Base-by-base conservation (phyloP, 2,113 vertebrate species). In the Balaeniceps rex region DNA sequence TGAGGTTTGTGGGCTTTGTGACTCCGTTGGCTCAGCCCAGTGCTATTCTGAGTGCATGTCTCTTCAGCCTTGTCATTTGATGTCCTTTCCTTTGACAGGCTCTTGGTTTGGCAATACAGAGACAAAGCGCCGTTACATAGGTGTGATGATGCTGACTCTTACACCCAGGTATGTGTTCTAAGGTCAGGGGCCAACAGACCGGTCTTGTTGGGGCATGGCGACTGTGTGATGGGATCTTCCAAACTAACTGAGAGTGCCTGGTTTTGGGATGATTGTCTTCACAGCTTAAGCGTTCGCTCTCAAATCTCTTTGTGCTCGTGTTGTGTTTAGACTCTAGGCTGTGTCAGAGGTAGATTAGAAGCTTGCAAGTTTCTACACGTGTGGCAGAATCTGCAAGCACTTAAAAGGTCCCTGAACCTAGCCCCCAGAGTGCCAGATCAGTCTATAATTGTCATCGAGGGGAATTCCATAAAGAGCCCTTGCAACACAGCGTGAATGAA, bases 61-160 rank as follows among this genome's bases (percentile, higher is more conserved):
- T 64, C 40, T 51, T 25, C 82, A 85, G 49, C 49, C 6, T 0
- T 57, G 40, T 42, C 36, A 5, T 63, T 40, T 54, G 9, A 3
- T 13, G 21, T 72, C 57, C 82, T n/a, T 83, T 25, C 87, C 72
- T 80, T 34, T 44, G 33, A 2, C 92, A 99, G 99, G 94, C 87
- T 99, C 99, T 23, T 98, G 98, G 98, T 98, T 98, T 63, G 97
- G 98, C 36, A 97, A 89, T 5, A 88, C 98, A 1, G 98, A 98
- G 60, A 75, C 95, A 0, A 99, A 98, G 96, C 98, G 98, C 29
- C 98, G 99, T 5, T 99, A 99, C 96, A 99, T 99, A 6, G 99
- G 99, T 12, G 99, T 99, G 42, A 99, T 99, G 98, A 99, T 99
- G 99, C 97, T 99, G 95, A 99, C 99, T 1, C 98, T 99, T 31